Evolutionary conservation across 2,113 vertebrate genomes (phyloP).

Genomic region (Hepsetus odoe): DNA sequence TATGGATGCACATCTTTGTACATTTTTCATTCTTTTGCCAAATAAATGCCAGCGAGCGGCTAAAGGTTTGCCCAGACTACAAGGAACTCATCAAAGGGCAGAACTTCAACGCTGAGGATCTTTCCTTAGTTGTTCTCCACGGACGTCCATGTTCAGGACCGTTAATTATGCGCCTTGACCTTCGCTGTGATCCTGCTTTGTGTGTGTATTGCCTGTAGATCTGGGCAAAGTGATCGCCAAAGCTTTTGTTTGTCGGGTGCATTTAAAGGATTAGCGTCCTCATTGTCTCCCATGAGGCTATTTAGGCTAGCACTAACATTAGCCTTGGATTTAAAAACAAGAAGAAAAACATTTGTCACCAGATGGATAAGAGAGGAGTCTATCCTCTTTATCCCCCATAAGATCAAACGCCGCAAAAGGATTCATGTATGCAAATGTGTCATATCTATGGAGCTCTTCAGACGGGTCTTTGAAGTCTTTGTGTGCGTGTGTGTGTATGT

Average conservation of each 20-base stretch:
- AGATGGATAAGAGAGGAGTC: neutral
- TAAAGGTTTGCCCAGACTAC: too few relatives aligned
- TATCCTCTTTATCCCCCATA: conserved; percentile 27
- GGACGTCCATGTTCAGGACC: too few relatives aligned
- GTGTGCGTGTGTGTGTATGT: neutral
- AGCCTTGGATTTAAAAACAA: conserved; percentile 32
- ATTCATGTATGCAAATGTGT: conserved; percentile 37
- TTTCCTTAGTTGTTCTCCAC: too few relatives aligned
- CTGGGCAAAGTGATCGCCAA: neutral
- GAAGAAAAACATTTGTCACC: conserved; percentile 11
- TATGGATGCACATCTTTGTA: too few relatives aligned
- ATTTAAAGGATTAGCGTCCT: neutral
- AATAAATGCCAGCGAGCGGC: too few relatives aligned
- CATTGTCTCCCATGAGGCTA: neutral
- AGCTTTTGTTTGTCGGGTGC: neutral
- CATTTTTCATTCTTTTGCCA: too few relatives aligned
- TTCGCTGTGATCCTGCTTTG: too few relatives aligned
- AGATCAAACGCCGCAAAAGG: conserved; percentile 36
- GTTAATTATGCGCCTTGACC: too few relatives aligned
- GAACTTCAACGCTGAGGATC: too few relatives aligned
- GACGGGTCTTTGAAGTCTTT: conserved; percentile 37
- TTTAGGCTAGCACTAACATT: conserved; percentile 29
- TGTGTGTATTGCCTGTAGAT: neutral
- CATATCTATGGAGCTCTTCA: conserved; percentile 32
- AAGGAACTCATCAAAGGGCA: too few relatives aligned